Evolutionary conservation across 1,140 invertebrate species (phyloP).

Genomic region (Temnothorax longispinosus): DNA sequence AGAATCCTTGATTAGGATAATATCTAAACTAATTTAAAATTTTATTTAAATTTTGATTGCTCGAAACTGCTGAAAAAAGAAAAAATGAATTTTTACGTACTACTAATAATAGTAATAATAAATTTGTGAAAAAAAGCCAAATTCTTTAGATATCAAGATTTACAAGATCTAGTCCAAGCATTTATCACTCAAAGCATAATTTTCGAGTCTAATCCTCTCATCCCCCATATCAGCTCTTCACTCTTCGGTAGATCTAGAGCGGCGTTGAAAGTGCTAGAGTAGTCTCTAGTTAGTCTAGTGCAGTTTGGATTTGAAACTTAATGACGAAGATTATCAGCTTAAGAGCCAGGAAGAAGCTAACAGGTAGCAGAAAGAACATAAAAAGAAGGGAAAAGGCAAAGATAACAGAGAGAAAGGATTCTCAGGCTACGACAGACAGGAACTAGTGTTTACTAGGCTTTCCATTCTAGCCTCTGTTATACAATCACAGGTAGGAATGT

Average conservation of each 20-base stretch:
- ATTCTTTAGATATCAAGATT: constrained; percentile 1
- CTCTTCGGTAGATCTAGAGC: constrained; percentile 30
- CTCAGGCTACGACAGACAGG: constrained; percentile 77
- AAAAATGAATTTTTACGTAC: neutral
- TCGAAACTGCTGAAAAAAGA: neutral
- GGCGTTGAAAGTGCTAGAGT: constrained; percentile 35
- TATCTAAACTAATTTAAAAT: neutral
- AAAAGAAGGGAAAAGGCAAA: constrained; percentile 77
- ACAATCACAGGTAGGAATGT: constrained; percentile 81
- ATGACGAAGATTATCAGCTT: constrained; percentile 73
- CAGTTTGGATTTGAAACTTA: constrained; percentile 48
- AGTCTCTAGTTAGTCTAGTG: constrained; percentile 69
- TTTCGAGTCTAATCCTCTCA: neutral
- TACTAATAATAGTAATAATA: neutral
- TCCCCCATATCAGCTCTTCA: neutral
- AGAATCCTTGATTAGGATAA: neutral
- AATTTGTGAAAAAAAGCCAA: neutral
- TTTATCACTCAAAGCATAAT: neutral
- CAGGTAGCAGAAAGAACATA: constrained; percentile 77
- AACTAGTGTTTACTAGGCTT: constrained; percentile 79
- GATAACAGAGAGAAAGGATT: constrained; percentile 68
- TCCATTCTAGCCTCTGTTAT: constrained; percentile 75
- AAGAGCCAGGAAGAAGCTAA: constrained; percentile 75
- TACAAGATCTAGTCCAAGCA: neutral
- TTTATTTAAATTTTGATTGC: neutral